phyloP scores from a whole-genome alignment of 2,797 vertebrate species.

The Halcyon leucocephala region DNA sequence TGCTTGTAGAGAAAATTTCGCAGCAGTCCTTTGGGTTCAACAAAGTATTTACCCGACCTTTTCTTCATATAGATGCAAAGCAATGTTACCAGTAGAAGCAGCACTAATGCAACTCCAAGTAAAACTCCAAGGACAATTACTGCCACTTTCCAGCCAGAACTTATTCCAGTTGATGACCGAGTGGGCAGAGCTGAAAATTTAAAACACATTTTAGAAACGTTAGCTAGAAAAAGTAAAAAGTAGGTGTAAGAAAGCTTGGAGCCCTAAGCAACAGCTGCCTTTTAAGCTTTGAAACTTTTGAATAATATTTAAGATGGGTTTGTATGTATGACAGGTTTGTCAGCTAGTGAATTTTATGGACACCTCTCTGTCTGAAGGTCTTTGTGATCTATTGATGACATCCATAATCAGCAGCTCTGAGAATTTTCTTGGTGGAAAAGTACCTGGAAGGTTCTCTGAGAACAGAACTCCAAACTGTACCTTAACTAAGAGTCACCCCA shows the following conservation, averaged over 20 bases:
- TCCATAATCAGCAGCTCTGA: background rate
- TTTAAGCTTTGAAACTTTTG: background rate
- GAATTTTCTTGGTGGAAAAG: background rate
- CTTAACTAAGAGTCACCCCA: background rate
- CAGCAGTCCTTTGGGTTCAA: constrained; percentile 12
- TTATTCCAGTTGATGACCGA: background rate
- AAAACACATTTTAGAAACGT: constrained; percentile 29
- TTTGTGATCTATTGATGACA: background rate
- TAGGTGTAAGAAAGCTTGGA: background rate
- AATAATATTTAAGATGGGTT: background rate
- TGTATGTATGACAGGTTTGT: background rate
- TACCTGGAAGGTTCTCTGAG: background rate
- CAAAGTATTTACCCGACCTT: constrained; percentile 11
- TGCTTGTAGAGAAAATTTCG: constrained; percentile 29
- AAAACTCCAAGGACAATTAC: constrained; percentile 72
- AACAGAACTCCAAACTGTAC: background rate
- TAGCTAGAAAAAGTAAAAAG: background rate
- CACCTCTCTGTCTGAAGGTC: background rate
- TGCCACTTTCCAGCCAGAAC: constrained; percentile 41
- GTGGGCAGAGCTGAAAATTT: constrained; percentile 19
- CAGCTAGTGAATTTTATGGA: background rate
- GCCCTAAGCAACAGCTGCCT: background rate
- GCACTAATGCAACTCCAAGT: constrained; percentile 36
- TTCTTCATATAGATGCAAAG: background rate
- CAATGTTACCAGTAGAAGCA: background rate